Conservation (phyloP, 2,113 vertebrate genomes). For the Nothocercus nigrocapillus region DNA sequence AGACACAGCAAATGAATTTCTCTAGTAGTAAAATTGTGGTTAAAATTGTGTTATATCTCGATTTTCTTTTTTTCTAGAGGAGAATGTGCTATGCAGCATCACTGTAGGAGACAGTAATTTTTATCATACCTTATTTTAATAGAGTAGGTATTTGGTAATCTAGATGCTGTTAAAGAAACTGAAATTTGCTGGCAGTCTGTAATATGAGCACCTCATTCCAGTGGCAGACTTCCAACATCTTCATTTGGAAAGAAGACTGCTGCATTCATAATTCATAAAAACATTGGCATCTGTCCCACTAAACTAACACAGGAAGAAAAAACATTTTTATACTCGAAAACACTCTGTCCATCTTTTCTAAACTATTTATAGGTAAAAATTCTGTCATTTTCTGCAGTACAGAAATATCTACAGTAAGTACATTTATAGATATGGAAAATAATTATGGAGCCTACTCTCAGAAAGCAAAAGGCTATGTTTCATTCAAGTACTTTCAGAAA, state of each 20-base stretch:
- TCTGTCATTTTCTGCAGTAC: neutral
- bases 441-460: neutral
- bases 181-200: conserved; percentile 64
- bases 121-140: neutral
- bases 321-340: conserved; percentile 51
- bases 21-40: neutral
- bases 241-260: conserved; percentile 72
- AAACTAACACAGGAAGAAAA: conserved; percentile 63
- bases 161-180: conserved; percentile 69
- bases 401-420: neutral
- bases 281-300: conserved; percentile 64
- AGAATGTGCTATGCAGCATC: conserved; percentile 11
- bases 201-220: conserved; percentile 60
- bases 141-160: conserved; percentile 63
- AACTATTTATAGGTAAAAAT: conserved; percentile 31
- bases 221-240: conserved; percentile 70
- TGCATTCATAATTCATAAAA: conserved; percentile 76
- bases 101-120: conserved; percentile 23
- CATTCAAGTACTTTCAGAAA: neutral
- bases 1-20: neutral
- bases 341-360: conserved; percentile 16
- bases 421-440: neutral
- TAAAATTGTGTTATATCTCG: conserved; percentile 2
- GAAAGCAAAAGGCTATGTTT: neutral
- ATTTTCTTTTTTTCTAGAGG: conserved; percentile 13